phyloP scores from a whole-genome alignment of 2,797 vertebrate species.

The Menidia menidia region DNA sequence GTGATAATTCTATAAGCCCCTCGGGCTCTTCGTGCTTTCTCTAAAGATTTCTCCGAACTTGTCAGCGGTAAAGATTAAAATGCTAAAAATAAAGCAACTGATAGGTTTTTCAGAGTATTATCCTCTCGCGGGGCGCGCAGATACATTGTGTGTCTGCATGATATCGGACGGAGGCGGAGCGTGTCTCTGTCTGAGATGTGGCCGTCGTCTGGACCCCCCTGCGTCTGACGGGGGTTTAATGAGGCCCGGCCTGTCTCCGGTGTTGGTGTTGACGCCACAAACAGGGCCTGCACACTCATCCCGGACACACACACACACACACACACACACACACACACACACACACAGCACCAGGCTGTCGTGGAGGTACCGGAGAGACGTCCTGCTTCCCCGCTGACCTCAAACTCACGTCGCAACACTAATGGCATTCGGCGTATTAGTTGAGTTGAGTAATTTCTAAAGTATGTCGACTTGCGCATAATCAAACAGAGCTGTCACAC shows the following conservation, averaged over 20 bases:
- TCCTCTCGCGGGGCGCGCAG: slow-evolving; percentile 31
- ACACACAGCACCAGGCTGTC: slow-evolving; percentile 30
- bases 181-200: slow-evolving; percentile 33
- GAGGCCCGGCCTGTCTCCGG: slow-evolving; percentile 65
- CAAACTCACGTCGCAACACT: background rate
- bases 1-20: slow-evolving; percentile 41
- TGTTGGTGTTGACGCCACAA: slow-evolving; percentile 55
- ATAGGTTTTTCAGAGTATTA: slow-evolving; percentile 41
- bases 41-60: slow-evolving; percentile 61
- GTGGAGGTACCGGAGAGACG: slow-evolving; percentile 1
- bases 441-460: background rate
- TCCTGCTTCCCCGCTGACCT: slow-evolving; percentile 5
- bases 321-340: slow-evolving; percentile 16
- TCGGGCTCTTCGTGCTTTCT: slow-evolving; percentile 50
- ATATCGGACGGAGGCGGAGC: slow-evolving; percentile 21
- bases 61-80: slow-evolving; percentile 59
- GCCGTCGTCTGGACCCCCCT: slow-evolving; percentile 72
- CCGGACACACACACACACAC: slow-evolving; percentile 42
- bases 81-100: slow-evolving; percentile 68
- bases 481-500: background rate
- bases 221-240: slow-evolving; percentile 75
- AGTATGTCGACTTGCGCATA: background rate
- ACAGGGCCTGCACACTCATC: slow-evolving; percentile 33
- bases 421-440: background rate
- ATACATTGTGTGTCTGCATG: slow-evolving; percentile 26